phyloP scores from a whole-genome alignment of 2,888 invertebrate species.

The Aquatica leii region DNA sequence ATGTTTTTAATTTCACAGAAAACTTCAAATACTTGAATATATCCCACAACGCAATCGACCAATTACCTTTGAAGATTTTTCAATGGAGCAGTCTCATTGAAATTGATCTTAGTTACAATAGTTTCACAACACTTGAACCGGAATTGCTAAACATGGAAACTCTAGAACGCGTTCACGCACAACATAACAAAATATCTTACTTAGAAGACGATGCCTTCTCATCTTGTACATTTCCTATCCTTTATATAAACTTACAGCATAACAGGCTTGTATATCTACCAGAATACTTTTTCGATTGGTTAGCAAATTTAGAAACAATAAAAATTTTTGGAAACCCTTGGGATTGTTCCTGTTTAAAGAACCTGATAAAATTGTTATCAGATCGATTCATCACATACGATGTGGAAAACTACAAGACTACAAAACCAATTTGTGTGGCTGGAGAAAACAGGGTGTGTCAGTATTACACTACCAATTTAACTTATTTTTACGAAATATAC shows the following conservation, averaged over 20 bases:
- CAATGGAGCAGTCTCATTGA: slow-evolving; percentile 35
- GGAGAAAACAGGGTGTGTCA: slow-evolving; percentile 9
- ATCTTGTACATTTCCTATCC: slow-evolving; percentile 30
- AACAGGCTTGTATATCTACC: slow-evolving; percentile 44
- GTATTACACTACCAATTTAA: slow-evolving; percentile 4
- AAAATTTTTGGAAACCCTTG: slow-evolving; percentile 46
- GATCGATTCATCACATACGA: slow-evolving; percentile 32
- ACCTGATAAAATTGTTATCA: slow-evolving; percentile 32
- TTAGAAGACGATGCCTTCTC: slow-evolving; percentile 40
- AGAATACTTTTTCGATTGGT: slow-evolving; percentile 38
- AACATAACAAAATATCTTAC: slow-evolving; percentile 40
- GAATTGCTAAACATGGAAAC: slow-evolving; percentile 40
- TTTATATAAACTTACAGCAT: slow-evolving; percentile 39
- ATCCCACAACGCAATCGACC: slow-evolving; percentile 36
- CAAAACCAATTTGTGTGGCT: slow-evolving; percentile 40
- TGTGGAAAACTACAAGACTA: slow-evolving; percentile 38
- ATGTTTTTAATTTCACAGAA: slow-evolving; percentile 33
- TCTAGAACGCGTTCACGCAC: slow-evolving; percentile 36
- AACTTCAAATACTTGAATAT: slow-evolving; percentile 40
- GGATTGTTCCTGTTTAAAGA: slow-evolving; percentile 42
- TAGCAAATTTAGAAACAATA: slow-evolving; percentile 39
- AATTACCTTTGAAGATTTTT: slow-evolving; percentile 39
- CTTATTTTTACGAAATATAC: slow-evolving; percentile 11
- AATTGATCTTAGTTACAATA: slow-evolving; percentile 44
- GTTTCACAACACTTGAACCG: slow-evolving; percentile 32